These are phyloP conservation scores for Eledone cirrhosa DNA, from an alignment of 2,888 invertebrate species.

Conservation along the genomic window DNA sequence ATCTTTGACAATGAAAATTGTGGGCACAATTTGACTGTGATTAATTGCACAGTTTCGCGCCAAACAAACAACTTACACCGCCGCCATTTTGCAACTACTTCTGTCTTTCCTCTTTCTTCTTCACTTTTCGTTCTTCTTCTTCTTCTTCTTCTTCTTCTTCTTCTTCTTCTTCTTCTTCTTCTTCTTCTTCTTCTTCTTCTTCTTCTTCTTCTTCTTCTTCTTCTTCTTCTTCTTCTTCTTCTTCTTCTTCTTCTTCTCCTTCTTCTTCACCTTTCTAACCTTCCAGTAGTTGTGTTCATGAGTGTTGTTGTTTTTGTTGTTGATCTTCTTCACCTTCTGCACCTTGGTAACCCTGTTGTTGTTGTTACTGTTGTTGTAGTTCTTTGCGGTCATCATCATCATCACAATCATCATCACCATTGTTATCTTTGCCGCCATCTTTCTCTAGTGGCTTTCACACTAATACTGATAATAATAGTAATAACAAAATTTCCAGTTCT, in stretches of 20 bases:
- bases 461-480: too few species aligned
- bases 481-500: too few species aligned
- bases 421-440: too few species aligned
- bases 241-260: neutral
- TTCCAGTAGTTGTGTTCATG: neutral
- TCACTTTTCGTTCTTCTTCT: neutral
- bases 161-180: neutral
- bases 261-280: neutral
- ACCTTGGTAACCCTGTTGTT: neutral
- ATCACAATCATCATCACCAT: too few species aligned
- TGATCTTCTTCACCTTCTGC: neutral
- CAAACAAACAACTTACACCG: too few species aligned
- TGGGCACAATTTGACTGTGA: too few species aligned
- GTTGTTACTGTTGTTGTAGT: neutral
- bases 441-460: too few species aligned
- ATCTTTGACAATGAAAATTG: too few species aligned
- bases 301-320: neutral
- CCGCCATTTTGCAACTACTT: too few species aligned
- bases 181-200: too few species aligned
- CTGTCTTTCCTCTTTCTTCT: neutral
- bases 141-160: neutral
- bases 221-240: neutral
- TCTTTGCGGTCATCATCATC: neutral
- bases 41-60: too few species aligned
- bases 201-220: neutral